Evolutionary conservation across 2,888 invertebrate genomes (phyloP), one percentile per base, ranked within the genome.

Genomic region (Temnothorax ravouxi): DNA sequence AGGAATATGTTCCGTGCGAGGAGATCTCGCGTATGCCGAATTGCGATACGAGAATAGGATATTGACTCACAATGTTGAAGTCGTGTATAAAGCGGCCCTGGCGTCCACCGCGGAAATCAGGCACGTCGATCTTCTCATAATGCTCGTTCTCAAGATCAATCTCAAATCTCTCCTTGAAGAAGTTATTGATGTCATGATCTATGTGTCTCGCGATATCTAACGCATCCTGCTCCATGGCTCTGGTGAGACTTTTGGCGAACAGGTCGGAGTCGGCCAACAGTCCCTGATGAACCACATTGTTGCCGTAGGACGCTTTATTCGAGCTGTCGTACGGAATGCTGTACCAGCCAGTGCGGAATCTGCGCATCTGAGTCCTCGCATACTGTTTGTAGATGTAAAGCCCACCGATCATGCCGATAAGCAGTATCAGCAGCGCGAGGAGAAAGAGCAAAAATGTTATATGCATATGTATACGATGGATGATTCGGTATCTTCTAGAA

Each of bases 1-100:
- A 25, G 29, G 38, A 38, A 21, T 29, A 3, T 41, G 18, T n/a
- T 1, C 25, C 2, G 6, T 8, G 13, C 9, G 15, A 62, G n/a
- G n/a, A 15, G 8, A 34, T 34, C 34, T 0, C 34, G 4, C 34
- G 34, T 34, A 34, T 3, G n/a, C 44, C n/a, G 15, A 21, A 61
- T 29, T 21, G 15, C 3, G 2, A 29, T 29, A 59, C 4, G 25
- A 69, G 6, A 25, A 38, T 38, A 41, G 9, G n/a, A n/a, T n/a
- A n/a, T n/a, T n/a, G 74, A 94, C 95, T 93, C 93, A 96, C 97
- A 90, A 96, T 96, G 89, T 97, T 97, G 94, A 99, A 99, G 95
- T 99, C 99, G 92, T 99, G 99, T 91, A 99, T 97, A 93, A 99
- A 99, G 87, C 98, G 96, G 79, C 98, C 98, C 66, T 96, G 96